Evolutionary conservation across 2,113 vertebrate species (phyloP).

Genomic region (Gymnarchus niloticus): DNA sequence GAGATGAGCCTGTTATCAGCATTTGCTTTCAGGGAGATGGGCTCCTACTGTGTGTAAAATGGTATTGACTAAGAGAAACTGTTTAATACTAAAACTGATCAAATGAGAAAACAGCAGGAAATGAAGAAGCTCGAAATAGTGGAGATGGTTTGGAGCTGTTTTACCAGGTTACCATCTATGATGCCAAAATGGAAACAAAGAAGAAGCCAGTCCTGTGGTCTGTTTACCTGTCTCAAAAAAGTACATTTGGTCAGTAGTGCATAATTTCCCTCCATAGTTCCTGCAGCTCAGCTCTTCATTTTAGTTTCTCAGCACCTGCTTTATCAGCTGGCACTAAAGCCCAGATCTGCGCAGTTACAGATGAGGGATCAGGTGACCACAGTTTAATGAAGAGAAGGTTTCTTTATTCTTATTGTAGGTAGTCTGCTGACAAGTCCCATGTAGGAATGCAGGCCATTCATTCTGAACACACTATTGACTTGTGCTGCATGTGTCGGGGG

Average conservation of each 20-base stretch:
- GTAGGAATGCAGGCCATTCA: background rate
- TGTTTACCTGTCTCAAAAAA: background rate
- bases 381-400: background rate
- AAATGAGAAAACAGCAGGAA: no score
- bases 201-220: background rate
- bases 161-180: background rate
- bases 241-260: background rate
- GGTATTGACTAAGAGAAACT: no score
- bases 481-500: no score
- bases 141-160: background rate
- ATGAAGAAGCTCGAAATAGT: background rate
- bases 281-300: background rate
- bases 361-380: background rate
- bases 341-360: background rate
- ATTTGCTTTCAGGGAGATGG: no score
- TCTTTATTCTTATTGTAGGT: background rate
- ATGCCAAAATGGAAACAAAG: background rate
- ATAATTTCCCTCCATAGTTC: background rate
- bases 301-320: background rate
- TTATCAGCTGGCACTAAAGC: background rate
- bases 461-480: no score
- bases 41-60: no score
- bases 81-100: no score
- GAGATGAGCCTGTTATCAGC: no score
- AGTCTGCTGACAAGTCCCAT: background rate